phyloP scores from a whole-genome alignment of 2,113 vertebrate species.

The Myotis yumanensis region DNA sequence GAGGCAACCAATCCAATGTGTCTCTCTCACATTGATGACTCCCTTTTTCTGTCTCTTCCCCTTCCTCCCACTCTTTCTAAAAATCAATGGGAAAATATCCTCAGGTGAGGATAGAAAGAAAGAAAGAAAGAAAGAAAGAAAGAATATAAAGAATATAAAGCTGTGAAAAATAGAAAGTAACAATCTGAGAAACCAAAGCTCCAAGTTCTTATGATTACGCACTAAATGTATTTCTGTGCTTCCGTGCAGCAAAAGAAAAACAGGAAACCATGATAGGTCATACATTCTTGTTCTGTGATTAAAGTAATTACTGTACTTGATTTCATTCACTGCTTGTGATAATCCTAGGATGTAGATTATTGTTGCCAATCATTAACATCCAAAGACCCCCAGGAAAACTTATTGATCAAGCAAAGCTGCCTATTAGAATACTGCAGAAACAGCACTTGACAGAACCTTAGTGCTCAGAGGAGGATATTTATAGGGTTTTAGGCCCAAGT shows the following conservation, averaged over 20 bases:
- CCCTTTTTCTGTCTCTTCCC: too few relatives aligned
- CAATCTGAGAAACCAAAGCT: neutral
- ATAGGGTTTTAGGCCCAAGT: neutral
- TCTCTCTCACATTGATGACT: too few relatives aligned
- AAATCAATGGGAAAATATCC: too few relatives aligned
- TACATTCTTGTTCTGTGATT: neutral
- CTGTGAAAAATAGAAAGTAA: neutral
- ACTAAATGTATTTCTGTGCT: slow-evolving; percentile 3
- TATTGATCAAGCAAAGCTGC: neutral
- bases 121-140: too few relatives aligned
- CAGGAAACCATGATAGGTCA: neutral
- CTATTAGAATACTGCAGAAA: neutral
- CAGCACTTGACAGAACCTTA: neutral
- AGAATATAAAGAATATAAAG: neutral
- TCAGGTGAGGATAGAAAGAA: too few relatives aligned
- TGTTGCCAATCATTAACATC: neutral
- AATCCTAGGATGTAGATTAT: neutral
- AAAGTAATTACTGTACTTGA: neutral
- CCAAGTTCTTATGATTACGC: neutral
- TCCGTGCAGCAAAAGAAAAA: slow-evolving; percentile 5
- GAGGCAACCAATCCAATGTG: too few relatives aligned
- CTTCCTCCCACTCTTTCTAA: too few relatives aligned
- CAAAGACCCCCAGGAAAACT: neutral
- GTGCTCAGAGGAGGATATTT: neutral
- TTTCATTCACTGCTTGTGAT: neutral